Conservation (phyloP, 2,797 vertebrate species). For the Intellagama lesueurii region DNA sequence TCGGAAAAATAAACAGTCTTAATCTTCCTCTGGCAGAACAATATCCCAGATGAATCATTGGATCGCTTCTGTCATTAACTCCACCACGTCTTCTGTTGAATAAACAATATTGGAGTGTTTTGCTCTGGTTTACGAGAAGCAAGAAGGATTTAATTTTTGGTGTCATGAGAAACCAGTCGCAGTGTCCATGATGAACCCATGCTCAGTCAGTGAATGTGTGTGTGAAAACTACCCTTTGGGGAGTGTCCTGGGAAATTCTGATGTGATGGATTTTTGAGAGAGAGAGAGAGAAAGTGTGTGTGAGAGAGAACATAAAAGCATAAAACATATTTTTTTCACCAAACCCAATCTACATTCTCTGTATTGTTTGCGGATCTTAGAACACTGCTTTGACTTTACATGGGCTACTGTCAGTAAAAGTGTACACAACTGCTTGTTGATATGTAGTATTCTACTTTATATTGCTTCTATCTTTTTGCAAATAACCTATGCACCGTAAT, state of each 20-base stretch:
- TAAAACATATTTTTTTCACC: background rate
- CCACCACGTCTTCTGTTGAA: background rate
- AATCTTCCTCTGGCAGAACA: slow-evolving; percentile 19
- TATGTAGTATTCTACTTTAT: background rate
- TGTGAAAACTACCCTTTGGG: background rate
- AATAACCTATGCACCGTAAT: background rate
- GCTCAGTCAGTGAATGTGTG: background rate
- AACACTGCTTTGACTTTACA: background rate
- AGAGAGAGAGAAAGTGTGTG: background rate
- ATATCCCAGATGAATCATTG: slow-evolving; percentile 4
- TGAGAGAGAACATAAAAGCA: background rate
- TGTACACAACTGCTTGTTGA: background rate
- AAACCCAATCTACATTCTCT: no score
- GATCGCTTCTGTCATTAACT: background rate
- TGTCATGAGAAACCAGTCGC: background rate
- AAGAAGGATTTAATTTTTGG: slow-evolving; percentile 11
- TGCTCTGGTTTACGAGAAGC: slow-evolving; percentile 5
- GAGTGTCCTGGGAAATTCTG: background rate
- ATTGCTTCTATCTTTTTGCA: background rate
- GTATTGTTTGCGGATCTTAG: background rate
- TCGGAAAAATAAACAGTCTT: slow-evolving; percentile 27
- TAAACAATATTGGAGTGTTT: slow-evolving; percentile 14
- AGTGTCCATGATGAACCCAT: background rate
- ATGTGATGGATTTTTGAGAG: background rate
- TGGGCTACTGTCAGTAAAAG: background rate